These are phyloP conservation scores for Cariama cristata DNA, from an alignment of 2,113 vertebrate species.

Conservation along the genomic window DNA sequence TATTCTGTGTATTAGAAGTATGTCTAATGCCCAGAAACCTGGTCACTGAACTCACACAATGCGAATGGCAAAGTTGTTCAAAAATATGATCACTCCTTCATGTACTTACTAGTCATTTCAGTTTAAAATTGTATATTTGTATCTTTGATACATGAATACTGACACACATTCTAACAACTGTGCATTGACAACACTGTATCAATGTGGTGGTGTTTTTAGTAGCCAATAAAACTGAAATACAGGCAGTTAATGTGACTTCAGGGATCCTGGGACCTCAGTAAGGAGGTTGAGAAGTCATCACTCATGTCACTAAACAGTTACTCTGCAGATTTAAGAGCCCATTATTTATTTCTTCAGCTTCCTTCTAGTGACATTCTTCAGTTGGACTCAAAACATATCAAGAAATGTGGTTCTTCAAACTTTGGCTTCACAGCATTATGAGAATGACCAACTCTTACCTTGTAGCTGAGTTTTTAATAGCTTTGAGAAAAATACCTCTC, in stretches of 20 bases:
- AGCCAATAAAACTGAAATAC: slow-evolving; percentile 11
- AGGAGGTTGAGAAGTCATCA: slow-evolving; percentile 16
- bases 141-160: background rate
- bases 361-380: background rate
- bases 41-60: background rate
- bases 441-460: background rate
- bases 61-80: background rate
- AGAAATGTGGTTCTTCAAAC: background rate
- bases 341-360: slow-evolving; percentile 4
- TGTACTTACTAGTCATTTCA: background rate
- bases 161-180: background rate
- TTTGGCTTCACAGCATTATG: background rate
- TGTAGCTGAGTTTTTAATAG: background rate
- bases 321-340: background rate
- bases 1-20: background rate
- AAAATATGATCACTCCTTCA: background rate
- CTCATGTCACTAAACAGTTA: background rate
- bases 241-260: background rate
- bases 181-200: background rate
- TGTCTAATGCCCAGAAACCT: background rate
- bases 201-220: background rate
- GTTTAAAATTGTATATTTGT: background rate
- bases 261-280: background rate
- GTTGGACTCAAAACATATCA: background rate
- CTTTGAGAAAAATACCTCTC: background rate